Conservation (phyloP, 2,888 invertebrate genomes). For the Hecatera dysodea region DNA sequence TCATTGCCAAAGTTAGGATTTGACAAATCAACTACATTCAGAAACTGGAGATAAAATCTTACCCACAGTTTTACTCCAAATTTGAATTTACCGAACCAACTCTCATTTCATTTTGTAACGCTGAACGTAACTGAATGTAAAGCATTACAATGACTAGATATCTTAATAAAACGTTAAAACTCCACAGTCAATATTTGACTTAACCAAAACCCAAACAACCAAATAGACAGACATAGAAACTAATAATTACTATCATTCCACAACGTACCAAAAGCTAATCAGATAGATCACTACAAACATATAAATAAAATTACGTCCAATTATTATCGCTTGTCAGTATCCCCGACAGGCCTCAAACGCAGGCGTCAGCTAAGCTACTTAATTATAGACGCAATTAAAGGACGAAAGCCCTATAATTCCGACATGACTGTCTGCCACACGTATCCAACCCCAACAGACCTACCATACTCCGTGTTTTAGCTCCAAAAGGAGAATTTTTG, state of each 20-base stretch:
- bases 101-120: too few species aligned
- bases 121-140: too few species aligned
- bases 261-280: conserved; percentile 9
- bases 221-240: too few species aligned
- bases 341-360: conserved; percentile 51
- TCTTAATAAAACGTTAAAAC: too few species aligned
- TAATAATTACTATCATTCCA: not conserved
- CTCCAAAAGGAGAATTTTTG: not conserved
- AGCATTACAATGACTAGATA: too few species aligned
- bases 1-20: too few species aligned
- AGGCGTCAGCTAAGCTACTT: conserved; percentile 75
- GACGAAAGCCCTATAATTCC: conserved; percentile 72
- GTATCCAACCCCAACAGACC: conserved; percentile 55
- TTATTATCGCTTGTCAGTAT: conserved; percentile 41
- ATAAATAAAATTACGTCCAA: conserved; percentile 23
- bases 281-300: conserved; percentile 19
- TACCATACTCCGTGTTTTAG: conserved; percentile 20
- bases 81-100: too few species aligned
- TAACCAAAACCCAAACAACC: too few species aligned
- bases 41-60: too few species aligned
- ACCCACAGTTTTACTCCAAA: too few species aligned
- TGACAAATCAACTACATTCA: too few species aligned
- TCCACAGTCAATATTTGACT: too few species aligned
- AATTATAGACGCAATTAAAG: conserved; percentile 81
- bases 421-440: conserved; percentile 66